Evolutionary conservation across 2,797 vertebrate genomes (phyloP).

Genomic region (Triplophysa bombifrons): DNA sequence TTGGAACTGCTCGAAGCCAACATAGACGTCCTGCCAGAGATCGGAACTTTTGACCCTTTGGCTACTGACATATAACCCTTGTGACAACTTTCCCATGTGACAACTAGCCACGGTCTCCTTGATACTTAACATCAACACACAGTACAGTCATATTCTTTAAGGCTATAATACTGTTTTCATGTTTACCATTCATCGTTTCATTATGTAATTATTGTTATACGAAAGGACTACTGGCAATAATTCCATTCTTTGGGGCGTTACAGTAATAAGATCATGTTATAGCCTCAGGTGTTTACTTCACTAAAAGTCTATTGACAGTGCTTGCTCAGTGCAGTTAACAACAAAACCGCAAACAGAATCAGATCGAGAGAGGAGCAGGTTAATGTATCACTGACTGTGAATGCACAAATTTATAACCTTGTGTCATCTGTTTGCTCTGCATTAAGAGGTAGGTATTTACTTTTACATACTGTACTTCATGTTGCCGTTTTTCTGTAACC

Average conservation of each 20-base stretch:
- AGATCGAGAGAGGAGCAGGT: not conserved
- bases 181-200: not conserved
- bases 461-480: not conserved
- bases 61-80: not conserved
- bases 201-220: not conserved
- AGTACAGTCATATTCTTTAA: not conserved
- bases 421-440: not conserved
- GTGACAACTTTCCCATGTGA: not conserved
- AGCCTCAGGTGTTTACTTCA: not conserved
- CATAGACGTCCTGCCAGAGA: not conserved
- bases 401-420: not conserved
- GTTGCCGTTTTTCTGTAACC: not conserved
- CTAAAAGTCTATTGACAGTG: not conserved
- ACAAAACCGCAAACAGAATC: not conserved
- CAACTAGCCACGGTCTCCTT: not conserved
- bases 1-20: no score
- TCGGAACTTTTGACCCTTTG: conserved; percentile 28
- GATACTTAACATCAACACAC: not conserved
- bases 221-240: not conserved
- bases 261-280: not conserved
- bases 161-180: not conserved
- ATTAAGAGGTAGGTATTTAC: not conserved
- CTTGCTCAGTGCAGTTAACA: not conserved
- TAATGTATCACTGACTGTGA: conserved; percentile 6
- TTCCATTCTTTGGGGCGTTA: not conserved